Evolutionary conservation across 2,797 vertebrate species (phyloP).

Genomic region (Gallirallus australis): DNA sequence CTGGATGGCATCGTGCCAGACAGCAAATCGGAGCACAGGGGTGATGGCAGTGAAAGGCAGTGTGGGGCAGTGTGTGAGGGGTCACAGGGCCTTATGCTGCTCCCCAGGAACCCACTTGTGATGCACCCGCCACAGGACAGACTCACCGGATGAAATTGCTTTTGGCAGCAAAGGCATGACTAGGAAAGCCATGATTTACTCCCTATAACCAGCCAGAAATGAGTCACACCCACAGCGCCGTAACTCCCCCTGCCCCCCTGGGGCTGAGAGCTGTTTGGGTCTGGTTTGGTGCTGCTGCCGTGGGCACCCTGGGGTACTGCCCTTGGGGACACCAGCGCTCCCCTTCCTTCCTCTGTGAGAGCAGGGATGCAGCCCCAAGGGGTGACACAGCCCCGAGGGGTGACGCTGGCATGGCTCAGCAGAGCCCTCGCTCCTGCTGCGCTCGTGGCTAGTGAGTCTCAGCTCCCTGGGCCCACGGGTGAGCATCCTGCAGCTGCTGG

Average conservation of each 20-base stretch:
- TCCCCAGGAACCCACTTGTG: neutral
- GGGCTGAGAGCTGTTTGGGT: rapidly evolving
- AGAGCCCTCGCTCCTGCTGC: neutral
- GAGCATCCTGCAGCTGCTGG: rapidly evolving
- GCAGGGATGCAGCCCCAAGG: neutral
- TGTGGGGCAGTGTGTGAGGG: rapidly evolving
- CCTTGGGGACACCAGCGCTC: neutral
- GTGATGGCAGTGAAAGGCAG: rapidly evolving
- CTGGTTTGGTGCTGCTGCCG: rapidly evolving
- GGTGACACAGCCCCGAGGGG: neutral
- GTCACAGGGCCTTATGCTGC: rapidly evolving
- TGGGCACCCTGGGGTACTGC: neutral
- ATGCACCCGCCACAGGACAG: rapidly evolving
- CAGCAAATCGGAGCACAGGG: rapidly evolving
- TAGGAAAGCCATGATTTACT: neutral
- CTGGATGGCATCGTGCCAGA: neutral
- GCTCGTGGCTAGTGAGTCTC: rapidly evolving
- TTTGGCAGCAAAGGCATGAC: neutral
- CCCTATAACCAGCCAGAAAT: neutral
- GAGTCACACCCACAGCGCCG: rapidly evolving
- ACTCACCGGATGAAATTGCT: neutral
- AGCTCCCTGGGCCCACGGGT: neutral
- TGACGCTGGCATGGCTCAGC: rapidly evolving
- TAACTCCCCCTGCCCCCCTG: rapidly evolving
- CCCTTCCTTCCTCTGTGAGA: neutral